Conservation (phyloP, 1,140 invertebrate genomes). For the Brachionus plicatilis region DNA sequence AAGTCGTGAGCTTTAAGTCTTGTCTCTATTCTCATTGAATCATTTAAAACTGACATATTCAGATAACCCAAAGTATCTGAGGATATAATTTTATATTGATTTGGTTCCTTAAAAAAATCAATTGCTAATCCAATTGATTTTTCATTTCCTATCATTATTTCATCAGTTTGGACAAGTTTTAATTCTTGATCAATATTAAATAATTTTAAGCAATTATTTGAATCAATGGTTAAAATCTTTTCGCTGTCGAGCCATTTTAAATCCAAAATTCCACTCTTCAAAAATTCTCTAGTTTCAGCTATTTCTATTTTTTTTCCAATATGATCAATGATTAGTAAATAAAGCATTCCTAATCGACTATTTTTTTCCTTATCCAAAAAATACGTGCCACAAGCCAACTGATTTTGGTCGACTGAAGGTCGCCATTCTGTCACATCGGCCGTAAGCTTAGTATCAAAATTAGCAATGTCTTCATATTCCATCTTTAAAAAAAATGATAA, state of each 20-base stretch:
- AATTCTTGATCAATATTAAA: not conserved
- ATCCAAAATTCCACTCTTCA: constrained; percentile 12
- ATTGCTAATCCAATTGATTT: constrained; percentile 15
- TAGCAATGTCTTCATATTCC: constrained; percentile 12
- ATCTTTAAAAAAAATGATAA: not conserved
- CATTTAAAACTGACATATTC: not conserved
- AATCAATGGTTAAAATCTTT: constrained; percentile 15
- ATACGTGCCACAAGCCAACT: constrained; percentile 24
- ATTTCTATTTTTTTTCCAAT: not conserved
- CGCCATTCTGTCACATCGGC: constrained; percentile 38
- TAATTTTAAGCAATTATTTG: not conserved
- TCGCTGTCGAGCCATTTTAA: constrained; percentile 32
- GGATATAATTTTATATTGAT: not conserved
- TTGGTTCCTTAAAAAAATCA: not conserved
- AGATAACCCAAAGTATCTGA: constrained; percentile 8
- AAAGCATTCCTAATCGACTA: not conserved
- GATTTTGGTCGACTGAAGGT: not conserved
- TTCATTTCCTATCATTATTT: not conserved
- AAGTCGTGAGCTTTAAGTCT: constrained; percentile 22
- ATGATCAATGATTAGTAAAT: not conserved
- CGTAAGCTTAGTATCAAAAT: constrained; percentile 26
- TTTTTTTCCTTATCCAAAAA: constrained; percentile 12
- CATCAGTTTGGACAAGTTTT: not conserved
- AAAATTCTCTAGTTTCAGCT: not conserved
- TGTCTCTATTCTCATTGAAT: not conserved